Conservation (phyloP, 2,113 vertebrate genomes). For the Noturus placidus region DNA sequence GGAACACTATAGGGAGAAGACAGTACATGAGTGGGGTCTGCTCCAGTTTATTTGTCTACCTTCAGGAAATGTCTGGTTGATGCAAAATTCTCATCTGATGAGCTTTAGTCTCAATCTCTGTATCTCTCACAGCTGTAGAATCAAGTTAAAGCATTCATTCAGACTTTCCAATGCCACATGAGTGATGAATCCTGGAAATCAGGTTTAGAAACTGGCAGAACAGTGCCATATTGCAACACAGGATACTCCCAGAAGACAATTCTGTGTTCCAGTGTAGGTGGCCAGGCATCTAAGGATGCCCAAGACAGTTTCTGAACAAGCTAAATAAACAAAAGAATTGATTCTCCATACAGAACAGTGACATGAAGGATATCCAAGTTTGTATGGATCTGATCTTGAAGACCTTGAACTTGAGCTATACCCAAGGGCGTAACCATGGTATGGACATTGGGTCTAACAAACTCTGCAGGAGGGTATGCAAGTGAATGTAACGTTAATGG, state of each 20-base stretch:
- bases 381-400: not conserved
- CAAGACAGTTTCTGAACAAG: not conserved
- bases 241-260: not conserved
- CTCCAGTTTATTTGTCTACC: not conserved
- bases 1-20: not conserved
- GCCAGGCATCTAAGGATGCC: not conserved
- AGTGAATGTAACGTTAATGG: too few species aligned
- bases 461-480: too few species aligned
- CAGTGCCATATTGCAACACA: not conserved
- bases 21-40: not conserved
- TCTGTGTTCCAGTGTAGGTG: not conserved
- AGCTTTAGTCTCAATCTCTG: not conserved
- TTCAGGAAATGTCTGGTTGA: not conserved
- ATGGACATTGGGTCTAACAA: too few species aligned
- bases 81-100: not conserved
- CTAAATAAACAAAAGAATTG: not conserved
- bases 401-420: not conserved
- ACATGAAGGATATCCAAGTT: not conserved
- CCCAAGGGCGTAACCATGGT: too few species aligned
- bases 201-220: not conserved
- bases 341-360: not conserved
- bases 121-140: not conserved
- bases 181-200: not conserved
- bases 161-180: not conserved
- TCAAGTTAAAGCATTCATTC: not conserved